Conservation (phyloP, 2,888 invertebrate species). For the Acanthosepion lycidas region DNA sequence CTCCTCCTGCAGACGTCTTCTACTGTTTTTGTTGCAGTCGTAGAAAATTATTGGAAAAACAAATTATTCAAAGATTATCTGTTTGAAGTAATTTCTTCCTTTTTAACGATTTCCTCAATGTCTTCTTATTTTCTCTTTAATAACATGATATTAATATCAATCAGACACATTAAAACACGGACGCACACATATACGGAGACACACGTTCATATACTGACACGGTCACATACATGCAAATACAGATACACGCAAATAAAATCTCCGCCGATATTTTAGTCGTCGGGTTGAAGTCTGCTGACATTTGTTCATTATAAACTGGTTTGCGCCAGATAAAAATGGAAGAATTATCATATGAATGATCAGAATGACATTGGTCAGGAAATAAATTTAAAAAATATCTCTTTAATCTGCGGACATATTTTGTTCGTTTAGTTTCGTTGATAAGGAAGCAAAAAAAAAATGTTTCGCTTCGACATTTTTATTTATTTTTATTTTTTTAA, state of each 20-base stretch:
- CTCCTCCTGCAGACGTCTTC: too few species aligned
- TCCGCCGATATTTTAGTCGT: neutral
- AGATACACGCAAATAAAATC: neutral
- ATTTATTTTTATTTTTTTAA: too few species aligned
- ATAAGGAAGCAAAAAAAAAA: neutral
- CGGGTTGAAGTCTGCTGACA: neutral
- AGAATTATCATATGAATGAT: neutral
- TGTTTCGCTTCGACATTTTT: neutral
- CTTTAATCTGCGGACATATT: neutral
- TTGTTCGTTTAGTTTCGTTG: neutral
- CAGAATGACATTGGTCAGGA: neutral
- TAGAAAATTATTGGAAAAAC: too few species aligned
- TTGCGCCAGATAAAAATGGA: neutral
- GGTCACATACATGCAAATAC: neutral
- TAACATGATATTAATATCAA: neutral
- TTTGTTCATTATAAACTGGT: neutral
- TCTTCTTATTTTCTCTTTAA: too few species aligned
- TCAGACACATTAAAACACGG: neutral
- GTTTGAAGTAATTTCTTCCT: too few species aligned
- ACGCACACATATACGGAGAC: too few species aligned
- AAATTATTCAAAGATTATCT: too few species aligned
- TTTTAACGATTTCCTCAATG: too few species aligned
- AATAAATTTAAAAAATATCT: slow-evolving; percentile 4
- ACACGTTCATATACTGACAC: neutral
- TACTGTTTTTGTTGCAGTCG: too few species aligned